Evolutionary conservation across 1,140 invertebrate species (phyloP).

Genomic region (Phortica variegata): DNA sequence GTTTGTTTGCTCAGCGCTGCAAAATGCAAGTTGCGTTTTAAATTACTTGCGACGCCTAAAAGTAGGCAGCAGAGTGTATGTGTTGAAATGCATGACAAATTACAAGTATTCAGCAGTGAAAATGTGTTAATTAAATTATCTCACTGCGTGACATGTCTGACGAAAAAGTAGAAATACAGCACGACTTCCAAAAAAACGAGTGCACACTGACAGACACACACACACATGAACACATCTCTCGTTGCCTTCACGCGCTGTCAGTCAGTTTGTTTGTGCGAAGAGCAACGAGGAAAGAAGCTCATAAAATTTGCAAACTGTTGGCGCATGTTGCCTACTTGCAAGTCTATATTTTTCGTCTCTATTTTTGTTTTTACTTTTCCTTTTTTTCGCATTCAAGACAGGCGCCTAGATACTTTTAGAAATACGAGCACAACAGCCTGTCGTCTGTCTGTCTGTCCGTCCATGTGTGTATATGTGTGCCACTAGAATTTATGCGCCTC

Average conservation of each 20-base stretch:
- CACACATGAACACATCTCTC: constrained; percentile 12
- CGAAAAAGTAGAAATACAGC: constrained; percentile 27
- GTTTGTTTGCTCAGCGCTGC: no score
- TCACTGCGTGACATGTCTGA: constrained; percentile 25
- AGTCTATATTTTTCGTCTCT: constrained; percentile 13
- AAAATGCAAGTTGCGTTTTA: no score
- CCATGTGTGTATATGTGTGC: constrained; percentile 3
- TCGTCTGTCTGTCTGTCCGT: background rate
- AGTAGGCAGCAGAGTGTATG: constrained; percentile 16
- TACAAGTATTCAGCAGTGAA: constrained; percentile 29
- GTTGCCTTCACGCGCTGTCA: no score
- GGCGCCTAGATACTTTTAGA: background rate
- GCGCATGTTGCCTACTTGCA: no score
- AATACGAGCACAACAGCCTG: background rate
- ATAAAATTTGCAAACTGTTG: constrained; percentile 46
- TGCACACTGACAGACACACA: background rate
- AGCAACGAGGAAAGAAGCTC: constrained; percentile 22
- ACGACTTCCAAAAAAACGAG: constrained; percentile 8
- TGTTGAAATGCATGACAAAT: constrained; percentile 25
- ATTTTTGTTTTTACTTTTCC: constrained; percentile 4
- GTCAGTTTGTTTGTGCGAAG: no score
- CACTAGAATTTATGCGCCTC: constrained; percentile 52
- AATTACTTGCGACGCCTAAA: constrained; percentile 8
- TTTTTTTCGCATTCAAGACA: no score
- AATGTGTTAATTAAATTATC: constrained; percentile 49